Evolutionary conservation across 2,888 invertebrate genomes (phyloP), one percentile per base, ranked within the genome.

Genomic region (Drosophila pegasa): DNA sequence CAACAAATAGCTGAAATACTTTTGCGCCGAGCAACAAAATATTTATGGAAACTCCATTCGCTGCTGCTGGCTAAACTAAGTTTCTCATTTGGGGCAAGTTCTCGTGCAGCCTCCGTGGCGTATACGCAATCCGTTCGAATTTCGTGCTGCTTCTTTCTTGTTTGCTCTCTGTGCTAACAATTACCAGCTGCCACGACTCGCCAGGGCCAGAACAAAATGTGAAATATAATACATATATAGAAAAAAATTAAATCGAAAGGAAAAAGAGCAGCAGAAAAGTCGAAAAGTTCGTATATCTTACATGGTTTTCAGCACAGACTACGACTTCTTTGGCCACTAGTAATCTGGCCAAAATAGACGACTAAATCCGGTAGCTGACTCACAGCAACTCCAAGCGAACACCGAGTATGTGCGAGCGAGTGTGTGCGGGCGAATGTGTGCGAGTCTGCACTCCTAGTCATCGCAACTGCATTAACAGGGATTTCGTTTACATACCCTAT

Each of bases 401-500:
- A n/a, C 22, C 3, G 14, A 41, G 41, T 27, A 22, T 52, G 41
- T 31, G 45, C 35, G 27, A 18, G 18, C 29, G 48, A 47, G 48
- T 57, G 56, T 60, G 55, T 48, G 51, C 40, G 27, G 22, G n/a
- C 52, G 47, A 35, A 35, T 60, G 16, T 35, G 22, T 22, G 43
- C 33, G 47, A 57, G 52, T 54, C 51, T 68, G 52, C 56, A 65
- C 60, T 75, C 69, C 63, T 78, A 27, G 43, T 16, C 43, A 16
- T 78, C 71, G 86, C 76, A 74, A 78, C 68, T 80, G 83, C 84
- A 83, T 86, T 83, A 83, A 77, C 68, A 69, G 50, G 75, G 87
- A 76, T 83, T 77, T 78, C 41, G 14, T 27, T 54, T 14, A 10
- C 9, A 76, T 72, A 72, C 72, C 68, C 72, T 76, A 43, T 48